These are phyloP conservation scores for Pygoscelis antarcticus DNA, from an alignment of 2,113 vertebrate genomes.

Conservation along the genomic window DNA sequence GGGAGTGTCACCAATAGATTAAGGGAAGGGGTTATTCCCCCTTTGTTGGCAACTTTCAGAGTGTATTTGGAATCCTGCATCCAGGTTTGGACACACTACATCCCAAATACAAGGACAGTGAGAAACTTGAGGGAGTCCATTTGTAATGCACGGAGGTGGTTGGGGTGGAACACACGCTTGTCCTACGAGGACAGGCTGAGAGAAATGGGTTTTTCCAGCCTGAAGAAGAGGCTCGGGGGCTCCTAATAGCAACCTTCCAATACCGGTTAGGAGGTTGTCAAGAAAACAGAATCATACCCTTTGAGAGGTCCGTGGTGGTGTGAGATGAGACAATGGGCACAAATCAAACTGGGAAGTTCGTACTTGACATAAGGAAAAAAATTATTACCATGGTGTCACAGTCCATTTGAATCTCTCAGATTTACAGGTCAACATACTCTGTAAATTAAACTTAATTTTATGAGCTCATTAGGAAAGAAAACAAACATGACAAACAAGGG, in stretches of 20 bases:
- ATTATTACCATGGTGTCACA: not conserved
- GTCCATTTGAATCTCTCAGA: not conserved
- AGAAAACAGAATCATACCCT: not conserved
- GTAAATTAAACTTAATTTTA: not conserved
- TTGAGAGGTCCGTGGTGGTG: not conserved
- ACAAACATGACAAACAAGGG: not conserved
- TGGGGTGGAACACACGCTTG: not conserved
- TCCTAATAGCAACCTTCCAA: not conserved
- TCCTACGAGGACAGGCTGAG: accelerated
- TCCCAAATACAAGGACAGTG: not conserved
- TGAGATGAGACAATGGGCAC: not conserved
- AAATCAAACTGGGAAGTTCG: not conserved
- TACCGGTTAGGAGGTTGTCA: not conserved
- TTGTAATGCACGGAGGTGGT: not conserved
- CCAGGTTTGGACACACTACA: not conserved
- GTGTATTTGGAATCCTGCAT: not conserved
- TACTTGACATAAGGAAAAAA: not conserved
- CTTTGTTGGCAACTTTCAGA: not conserved
- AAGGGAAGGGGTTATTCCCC: not conserved
- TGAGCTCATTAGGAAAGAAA: not conserved
- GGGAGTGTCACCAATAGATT: not conserved
- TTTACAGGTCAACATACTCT: not conserved
- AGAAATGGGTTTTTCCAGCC: not conserved
- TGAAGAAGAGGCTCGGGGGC: not conserved
- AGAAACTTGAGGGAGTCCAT: not conserved